Conservation (phyloP, 2,113 vertebrate species). For the Oplegnathus fasciatus region DNA sequence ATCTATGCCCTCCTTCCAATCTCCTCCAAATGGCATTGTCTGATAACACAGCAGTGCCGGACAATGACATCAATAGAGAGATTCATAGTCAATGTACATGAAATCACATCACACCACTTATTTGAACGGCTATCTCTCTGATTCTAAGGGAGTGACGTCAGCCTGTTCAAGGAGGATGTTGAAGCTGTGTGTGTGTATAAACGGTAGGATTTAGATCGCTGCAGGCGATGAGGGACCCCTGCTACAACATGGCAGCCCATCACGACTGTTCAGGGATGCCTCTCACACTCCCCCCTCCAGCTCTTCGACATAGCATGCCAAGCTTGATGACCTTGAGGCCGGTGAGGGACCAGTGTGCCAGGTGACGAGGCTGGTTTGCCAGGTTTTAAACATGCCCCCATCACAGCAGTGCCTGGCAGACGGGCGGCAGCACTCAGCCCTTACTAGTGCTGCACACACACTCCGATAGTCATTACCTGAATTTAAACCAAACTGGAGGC, state of each 20-base stretch:
- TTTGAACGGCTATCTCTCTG: constrained; percentile 29
- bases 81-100: constrained; percentile 22
- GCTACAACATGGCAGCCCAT: constrained; percentile 52
- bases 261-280: constrained; percentile 65
- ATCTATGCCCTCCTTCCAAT: background rate
- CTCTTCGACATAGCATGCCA: constrained; percentile 55
- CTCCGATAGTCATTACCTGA: constrained; percentile 61
- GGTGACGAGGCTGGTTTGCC: constrained; percentile 68
- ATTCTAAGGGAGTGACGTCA: constrained; percentile 12
- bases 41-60: constrained; percentile 28
- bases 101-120: constrained; percentile 33
- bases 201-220: constrained; percentile 61
- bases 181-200: constrained; percentile 19
- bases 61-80: constrained; percentile 33
- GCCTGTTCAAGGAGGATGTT: constrained; percentile 31
- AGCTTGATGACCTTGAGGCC: constrained; percentile 70
- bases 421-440: constrained; percentile 40
- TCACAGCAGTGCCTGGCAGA: constrained; percentile 66
- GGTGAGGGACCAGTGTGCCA: constrained; percentile 64
- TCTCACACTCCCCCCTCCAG: constrained; percentile 68
- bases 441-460: constrained; percentile 40
- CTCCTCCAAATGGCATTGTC: constrained; percentile 19
- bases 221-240: constrained; percentile 60
- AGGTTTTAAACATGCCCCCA: constrained; percentile 73
- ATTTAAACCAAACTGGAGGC: constrained; percentile 63